Base-by-base conservation (phyloP, 2,888 invertebrate species). In the Brachypalpus laphriformis region DNA sequence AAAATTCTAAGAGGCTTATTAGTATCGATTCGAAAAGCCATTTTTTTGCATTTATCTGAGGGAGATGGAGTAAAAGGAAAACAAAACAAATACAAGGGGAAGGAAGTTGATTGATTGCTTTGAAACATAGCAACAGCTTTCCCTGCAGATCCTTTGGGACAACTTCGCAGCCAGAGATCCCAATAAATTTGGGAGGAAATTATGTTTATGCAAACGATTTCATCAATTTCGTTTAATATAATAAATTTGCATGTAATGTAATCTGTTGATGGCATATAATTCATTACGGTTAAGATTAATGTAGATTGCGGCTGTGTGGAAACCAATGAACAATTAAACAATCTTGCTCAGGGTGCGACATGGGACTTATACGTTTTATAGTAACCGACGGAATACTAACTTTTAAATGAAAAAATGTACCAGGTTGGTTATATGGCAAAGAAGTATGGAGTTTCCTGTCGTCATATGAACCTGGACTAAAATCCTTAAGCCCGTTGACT, bases 1-100 rank as follows among this genome's bases (percentile, higher is more conserved):
- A 54, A 54, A 54, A 31, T 31, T 54, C 31, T 16, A 31, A 54
- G 28, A 54, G 28, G 54, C 31, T 54, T 54, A 54, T 54, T 54
- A 31, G 16, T 54, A 54, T 54, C 54, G 28, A 28, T 54, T 54
- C 16, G 16, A 1, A 1, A 16, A 47, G 22, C 8, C 5, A 7
- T 16, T 51, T 25, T n/a, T 28, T 8, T 28, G 7, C 34, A 11
- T 31, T 31, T 14, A 7, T 54, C 49, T 18, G 18, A 45, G 11
- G 11, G n/a, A 25, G 25, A 28, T 51, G 51, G n/a, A 25, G 25
- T 51, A 51, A 51, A 51, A 51, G n/a, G 9, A 16, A 54, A 31
- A 28, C 5, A 9, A 14, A 54, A 54, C 14, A 4, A 54, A 54
- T 8, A 54, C 14, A 54, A 54, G 45, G 28, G 22, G 22, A 49